phyloP scores from a whole-genome alignment of 2,888 invertebrate genomes.

The Cyclophora punctaria region DNA sequence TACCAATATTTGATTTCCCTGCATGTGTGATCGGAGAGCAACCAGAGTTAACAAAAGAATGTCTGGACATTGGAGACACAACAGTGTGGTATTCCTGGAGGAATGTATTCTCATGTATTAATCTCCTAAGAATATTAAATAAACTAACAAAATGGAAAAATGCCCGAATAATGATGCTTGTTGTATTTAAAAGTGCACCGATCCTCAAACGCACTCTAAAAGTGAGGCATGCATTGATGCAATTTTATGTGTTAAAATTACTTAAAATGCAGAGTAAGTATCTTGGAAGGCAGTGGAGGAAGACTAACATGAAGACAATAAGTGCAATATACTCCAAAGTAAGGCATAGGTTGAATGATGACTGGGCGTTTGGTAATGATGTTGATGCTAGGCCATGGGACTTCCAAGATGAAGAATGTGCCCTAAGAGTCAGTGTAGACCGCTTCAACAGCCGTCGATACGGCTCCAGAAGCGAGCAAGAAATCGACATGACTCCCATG shows the following conservation, averaged over 20 bases:
- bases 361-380: conserved; percentile 99
- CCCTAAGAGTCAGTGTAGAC: conserved; percentile 94
- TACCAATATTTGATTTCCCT: conserved; percentile 95
- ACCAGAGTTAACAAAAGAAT: conserved; percentile 93
- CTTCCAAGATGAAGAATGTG: conserved; percentile 97
- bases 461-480: conserved; percentile 69
- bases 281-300: conserved; percentile 98
- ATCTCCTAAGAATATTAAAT: conserved; percentile 95
- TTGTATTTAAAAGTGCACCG: conserved; percentile 99
- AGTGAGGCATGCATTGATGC: conserved; percentile 97
- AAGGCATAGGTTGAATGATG: conserved; percentile 96
- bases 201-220: conserved; percentile 97
- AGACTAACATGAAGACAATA: conserved; percentile 99
- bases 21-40: conserved; percentile 96
- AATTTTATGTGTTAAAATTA: conserved; percentile 96
- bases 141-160: conserved; percentile 99
- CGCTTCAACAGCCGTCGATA: conserved; percentile 96
- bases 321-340: conserved; percentile 99
- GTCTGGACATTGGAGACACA: conserved; percentile 88
- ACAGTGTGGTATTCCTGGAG: conserved; percentile 94
- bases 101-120: conserved; percentile 98
- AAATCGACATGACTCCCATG: conserved; percentile 78
- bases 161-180: conserved; percentile 99
- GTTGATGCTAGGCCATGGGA: conserved; percentile 98
- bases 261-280: conserved; percentile 99